These are phyloP conservation scores for Drosophila burlai DNA, from an alignment of 1,140 invertebrate genomes.

Conservation along the genomic window DNA sequence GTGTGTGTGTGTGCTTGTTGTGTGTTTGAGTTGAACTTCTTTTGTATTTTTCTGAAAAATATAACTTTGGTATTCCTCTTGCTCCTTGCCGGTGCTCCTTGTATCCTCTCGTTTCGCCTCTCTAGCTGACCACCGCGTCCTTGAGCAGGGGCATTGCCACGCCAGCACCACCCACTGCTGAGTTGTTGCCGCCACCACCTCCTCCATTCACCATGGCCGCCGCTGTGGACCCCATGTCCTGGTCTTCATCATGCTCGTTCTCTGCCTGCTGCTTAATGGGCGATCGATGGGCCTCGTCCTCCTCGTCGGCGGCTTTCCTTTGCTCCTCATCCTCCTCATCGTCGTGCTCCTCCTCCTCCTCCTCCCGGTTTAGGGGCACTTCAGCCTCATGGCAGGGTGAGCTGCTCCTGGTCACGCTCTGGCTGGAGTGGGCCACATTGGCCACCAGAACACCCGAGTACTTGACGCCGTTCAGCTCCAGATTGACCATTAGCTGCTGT, in stretches of 20 bases:
- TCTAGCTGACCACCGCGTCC: conserved; percentile 71
- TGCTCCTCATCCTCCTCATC: conserved; percentile 22
- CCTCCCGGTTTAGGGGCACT: background rate
- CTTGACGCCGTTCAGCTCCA: conserved; percentile 97
- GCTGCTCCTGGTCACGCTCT: conserved; percentile 19
- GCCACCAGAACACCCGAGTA: conserved; percentile 96
- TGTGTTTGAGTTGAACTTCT: conserved; percentile 52
- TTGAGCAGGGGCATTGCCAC: conserved; percentile 58
- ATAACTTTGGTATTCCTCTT: conserved; percentile 81
- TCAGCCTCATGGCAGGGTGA: conserved; percentile 23
- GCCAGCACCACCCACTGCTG: conserved; percentile 9
- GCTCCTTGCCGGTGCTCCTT: conserved; percentile 39
- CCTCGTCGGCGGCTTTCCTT: conserved; percentile 14
- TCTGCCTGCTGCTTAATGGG: conserved; percentile 28
- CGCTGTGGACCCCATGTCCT: conserved; percentile 36
- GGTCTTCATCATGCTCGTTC: conserved; percentile 46
- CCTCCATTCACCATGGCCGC: conserved; percentile 56
- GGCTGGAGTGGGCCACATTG: conserved; percentile 85
- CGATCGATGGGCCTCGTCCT: conserved; percentile 33
- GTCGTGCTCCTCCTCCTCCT: conserved; percentile 28
- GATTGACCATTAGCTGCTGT: conserved; percentile 96
- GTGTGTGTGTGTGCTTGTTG: conserved; percentile 22
- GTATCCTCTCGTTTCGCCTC: background rate
- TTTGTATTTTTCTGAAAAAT: conserved; percentile 84
- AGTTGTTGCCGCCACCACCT: background rate